Evolutionary conservation across 2,888 invertebrate species (phyloP).

Genomic region (Dysmachus trigonus): DNA sequence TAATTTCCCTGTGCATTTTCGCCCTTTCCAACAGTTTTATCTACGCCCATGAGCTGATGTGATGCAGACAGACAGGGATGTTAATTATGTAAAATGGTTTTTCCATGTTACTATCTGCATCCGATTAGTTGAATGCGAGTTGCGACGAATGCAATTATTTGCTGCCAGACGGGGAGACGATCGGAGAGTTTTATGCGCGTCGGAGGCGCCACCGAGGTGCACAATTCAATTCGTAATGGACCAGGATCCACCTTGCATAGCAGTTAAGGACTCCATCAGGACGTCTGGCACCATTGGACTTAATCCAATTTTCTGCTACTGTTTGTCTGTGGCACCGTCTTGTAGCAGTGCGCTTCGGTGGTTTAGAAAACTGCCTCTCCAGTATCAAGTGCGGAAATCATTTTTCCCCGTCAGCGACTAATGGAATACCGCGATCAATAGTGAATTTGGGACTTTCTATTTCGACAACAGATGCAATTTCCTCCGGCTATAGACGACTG

Average conservation of each 20-base stretch:
- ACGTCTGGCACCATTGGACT: background rate
- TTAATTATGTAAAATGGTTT: background rate
- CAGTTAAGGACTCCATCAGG: background rate
- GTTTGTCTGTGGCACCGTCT: background rate
- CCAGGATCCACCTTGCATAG: background rate
- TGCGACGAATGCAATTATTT: background rate
- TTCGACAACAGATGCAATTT: background rate
- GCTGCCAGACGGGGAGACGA: background rate
- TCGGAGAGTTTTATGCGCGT: background rate
- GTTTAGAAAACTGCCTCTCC: background rate
- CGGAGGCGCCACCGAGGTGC: background rate
- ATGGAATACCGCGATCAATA: background rate
- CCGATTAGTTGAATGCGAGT: background rate
- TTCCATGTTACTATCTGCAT: background rate
- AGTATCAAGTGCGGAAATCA: background rate
- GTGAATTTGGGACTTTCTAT: background rate
- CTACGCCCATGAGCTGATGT: no score
- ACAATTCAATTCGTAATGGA: background rate
- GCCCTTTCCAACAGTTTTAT: no score
- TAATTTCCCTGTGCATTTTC: no score
- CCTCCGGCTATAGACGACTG: background rate
- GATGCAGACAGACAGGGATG: background rate
- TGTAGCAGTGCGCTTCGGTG: background rate
- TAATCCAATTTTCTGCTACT: background rate
- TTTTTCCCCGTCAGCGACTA: background rate